phyloP scores from a whole-genome alignment of 2,797 vertebrate species.

The Liparis tanakae region DNA sequence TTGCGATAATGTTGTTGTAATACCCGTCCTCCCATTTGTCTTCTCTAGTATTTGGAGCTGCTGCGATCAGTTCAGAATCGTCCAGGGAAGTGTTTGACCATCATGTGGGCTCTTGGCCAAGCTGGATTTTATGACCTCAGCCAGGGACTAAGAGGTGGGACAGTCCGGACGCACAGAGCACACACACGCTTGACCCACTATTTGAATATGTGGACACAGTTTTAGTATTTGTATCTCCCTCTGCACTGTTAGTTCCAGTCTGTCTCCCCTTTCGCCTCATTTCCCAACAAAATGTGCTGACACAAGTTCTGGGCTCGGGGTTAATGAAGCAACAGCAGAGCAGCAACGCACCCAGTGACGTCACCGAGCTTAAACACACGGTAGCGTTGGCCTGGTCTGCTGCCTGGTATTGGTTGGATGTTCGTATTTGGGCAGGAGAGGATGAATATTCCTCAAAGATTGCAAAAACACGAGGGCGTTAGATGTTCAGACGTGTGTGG shows the following conservation, averaged over 20 bases:
- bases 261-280: slow-evolving; percentile 43
- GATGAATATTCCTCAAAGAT: slow-evolving; percentile 39
- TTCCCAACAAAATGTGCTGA: slow-evolving; percentile 46
- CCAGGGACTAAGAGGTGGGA: slow-evolving; percentile 92
- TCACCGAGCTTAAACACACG: slow-evolving; percentile 13
- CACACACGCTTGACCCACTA: neutral
- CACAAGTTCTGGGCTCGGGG: slow-evolving; percentile 24
- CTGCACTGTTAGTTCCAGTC: neutral
- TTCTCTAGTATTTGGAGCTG: slow-evolving; percentile 89
- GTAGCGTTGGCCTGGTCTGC: neutral
- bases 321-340: slow-evolving; percentile 44
- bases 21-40: neutral
- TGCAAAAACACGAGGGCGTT: neutral
- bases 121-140: slow-evolving; percentile 90
- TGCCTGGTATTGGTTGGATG: slow-evolving; percentile 29
- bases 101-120: slow-evolving; percentile 97
- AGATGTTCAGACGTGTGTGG: no score
- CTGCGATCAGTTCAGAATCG: slow-evolving; percentile 91
- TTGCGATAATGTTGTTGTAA: slow-evolving; percentile 23
- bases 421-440: slow-evolving; percentile 16
- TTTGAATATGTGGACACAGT: neutral
- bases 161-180: neutral
- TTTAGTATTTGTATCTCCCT: neutral
- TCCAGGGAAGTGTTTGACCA: slow-evolving; percentile 90
- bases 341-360: slow-evolving; percentile 4